A percentile compares a stretch with the other conserved stretches of the same genome.
Conservation (phyloP, 2,113 vertebrate species). For the Tetraodon nigroviridis region DNA sequence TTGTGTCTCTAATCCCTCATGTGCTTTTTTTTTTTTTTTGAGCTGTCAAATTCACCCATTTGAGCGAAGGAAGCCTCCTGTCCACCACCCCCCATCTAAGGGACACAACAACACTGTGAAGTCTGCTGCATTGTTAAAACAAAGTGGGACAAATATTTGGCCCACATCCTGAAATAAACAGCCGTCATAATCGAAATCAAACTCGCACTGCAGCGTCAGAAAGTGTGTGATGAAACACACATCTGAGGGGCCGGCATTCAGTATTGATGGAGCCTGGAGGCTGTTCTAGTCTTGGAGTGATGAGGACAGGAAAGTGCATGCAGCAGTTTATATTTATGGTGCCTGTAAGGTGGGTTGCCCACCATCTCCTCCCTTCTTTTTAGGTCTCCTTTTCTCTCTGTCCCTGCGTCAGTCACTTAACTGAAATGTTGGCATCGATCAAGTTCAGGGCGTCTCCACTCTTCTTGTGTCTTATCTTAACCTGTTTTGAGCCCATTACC, state of each 20-base stretch:
- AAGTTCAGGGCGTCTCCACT: not conserved
- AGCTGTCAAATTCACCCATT: slow-evolving; percentile 43
- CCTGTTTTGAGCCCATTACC: not conserved
- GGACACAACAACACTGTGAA: slow-evolving; percentile 7
- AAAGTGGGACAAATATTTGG: not conserved
- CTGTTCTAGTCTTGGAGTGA: slow-evolving; percentile 31
- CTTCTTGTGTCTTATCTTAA: not conserved
- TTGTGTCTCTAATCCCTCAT: slow-evolving; percentile 29
- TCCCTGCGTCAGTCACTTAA: too few relatives aligned
- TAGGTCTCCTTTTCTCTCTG: not conserved
- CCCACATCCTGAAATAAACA: not conserved
- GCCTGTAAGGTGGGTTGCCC: slow-evolving; percentile 9
- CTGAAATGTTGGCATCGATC: slow-evolving; percentile 7
- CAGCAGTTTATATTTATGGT: slow-evolving; percentile 10
- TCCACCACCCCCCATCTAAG: slow-evolving; percentile 12
- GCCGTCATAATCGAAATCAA: not conserved
- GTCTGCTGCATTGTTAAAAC: not conserved
- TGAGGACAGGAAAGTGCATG: slow-evolving; percentile 11
- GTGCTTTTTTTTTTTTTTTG: slow-evolving; percentile 16
- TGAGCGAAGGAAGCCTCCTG: slow-evolving; percentile 26
- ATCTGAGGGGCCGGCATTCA: slow-evolving; percentile 38
- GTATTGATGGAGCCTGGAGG: slow-evolving; percentile 58
- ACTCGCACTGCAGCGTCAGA: too few relatives aligned
- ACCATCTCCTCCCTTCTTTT: not conserved
- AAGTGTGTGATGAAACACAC: slow-evolving; percentile 5